These are phyloP conservation scores for Apamea crenata DNA, from an alignment of 2,888 invertebrate genomes.

Conservation along the genomic window DNA sequence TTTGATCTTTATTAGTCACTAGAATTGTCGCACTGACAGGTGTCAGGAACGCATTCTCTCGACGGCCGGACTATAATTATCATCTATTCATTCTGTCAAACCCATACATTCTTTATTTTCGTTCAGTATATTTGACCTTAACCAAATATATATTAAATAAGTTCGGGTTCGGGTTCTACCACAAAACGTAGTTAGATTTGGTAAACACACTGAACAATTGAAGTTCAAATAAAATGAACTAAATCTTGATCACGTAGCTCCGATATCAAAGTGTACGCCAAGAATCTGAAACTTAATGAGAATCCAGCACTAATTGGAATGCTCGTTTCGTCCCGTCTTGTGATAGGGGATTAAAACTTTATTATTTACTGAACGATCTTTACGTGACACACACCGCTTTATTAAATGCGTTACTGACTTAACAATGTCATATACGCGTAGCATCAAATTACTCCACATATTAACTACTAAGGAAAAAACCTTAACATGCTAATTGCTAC, in stretches of 20 bases:
- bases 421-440: constrained; percentile 12
- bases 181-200: constrained; percentile 22
- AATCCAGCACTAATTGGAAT: constrained; percentile 88
- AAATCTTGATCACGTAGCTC: constrained; percentile 86
- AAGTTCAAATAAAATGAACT: constrained; percentile 77
- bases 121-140: neutral
- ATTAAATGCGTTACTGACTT: constrained; percentile 56
- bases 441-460: constrained; percentile 3
- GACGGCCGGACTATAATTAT: neutral
- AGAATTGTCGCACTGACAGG: neutral
- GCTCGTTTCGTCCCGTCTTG: constrained; percentile 80
- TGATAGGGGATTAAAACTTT: constrained; percentile 80
- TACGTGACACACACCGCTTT: constrained; percentile 64
- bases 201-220: constrained; percentile 61
- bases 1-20: neutral
- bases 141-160: neutral
- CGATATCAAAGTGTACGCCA: constrained; percentile 84
- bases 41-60: too few relatives aligned
- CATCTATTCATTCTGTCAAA: neutral
- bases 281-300: constrained; percentile 87
- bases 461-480: neutral
- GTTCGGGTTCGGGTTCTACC: neutral
- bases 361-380: constrained; percentile 74
- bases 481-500: neutral
- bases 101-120: neutral